Evolutionary conservation across 2,888 invertebrate genomes (phyloP).

Genomic region (Xylophagus ater): DNA sequence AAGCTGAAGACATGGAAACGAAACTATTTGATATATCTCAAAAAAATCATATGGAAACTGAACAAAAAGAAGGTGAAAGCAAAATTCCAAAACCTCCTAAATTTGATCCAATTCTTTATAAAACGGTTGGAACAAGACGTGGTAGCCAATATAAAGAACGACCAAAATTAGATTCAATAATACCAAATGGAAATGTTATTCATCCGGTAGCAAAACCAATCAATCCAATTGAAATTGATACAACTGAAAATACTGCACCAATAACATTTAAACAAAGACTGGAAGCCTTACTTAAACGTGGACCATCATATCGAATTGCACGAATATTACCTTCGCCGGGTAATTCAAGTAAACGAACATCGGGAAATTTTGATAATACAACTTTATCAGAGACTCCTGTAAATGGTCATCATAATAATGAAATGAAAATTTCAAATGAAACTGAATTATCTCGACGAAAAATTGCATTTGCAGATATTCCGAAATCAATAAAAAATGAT

Average conservation of each 20-base stretch:
- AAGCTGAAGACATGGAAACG: conserved; percentile 12
- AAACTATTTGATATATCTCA: too few relatives aligned
- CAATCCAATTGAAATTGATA: not conserved
- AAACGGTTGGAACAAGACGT: conserved; percentile 28
- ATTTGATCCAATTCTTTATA: conserved; percentile 33
- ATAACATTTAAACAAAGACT: conserved; percentile 31
- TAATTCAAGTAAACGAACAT: not conserved
- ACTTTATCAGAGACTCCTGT: too few relatives aligned
- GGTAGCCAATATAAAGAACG: conserved; percentile 21
- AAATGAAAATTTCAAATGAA: not conserved
- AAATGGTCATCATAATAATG: not conserved
- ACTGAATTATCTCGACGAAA: not conserved
- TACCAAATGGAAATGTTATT: not conserved
- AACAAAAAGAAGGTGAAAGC: not conserved
- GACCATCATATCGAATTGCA: conserved; percentile 27
- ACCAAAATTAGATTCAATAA: conserved; percentile 23
- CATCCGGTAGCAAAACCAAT: not conserved
- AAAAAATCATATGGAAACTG: conserved; percentile 4
- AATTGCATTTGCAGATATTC: conserved; percentile 2
- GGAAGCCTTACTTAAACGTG: conserved; percentile 30
- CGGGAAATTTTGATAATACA: too few relatives aligned
- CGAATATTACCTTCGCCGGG: conserved; percentile 2
- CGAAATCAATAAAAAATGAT: not conserved
- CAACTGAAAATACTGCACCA: conserved; percentile 2
- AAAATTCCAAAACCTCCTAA: conserved; percentile 32